Percentiles rank a stretch among this genome's conserved stretches.
Evolutionary conservation across 2,797 vertebrate species (phyloP).

Genomic region (Gadopsis bispinosus): DNA sequence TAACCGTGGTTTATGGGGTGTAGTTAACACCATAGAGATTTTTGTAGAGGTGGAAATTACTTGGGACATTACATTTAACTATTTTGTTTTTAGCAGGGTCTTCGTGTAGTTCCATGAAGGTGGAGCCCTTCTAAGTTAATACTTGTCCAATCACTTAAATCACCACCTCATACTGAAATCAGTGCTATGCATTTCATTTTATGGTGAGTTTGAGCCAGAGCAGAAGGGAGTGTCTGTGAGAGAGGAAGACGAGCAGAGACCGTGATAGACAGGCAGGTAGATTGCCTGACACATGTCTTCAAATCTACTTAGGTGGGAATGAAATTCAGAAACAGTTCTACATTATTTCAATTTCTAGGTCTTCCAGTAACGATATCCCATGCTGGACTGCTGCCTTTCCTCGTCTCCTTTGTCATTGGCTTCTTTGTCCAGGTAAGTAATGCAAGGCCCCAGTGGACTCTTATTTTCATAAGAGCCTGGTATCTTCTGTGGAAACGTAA

Average conservation of each 20-base stretch:
- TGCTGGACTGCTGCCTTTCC: conserved; percentile 81
- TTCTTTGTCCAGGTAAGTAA: conserved; percentile 81
- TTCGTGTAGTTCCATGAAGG: conserved; percentile 74
- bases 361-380: conserved; percentile 80
- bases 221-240: conserved; percentile 35
- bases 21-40: conserved; percentile 70
- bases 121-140: conserved; percentile 68
- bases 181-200: conserved; percentile 65
- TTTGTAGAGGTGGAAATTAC: conserved; percentile 81
- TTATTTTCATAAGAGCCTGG: not conserved
- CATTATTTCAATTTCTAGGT: conserved; percentile 59
- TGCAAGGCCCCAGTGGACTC: not conserved
- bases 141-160: conserved; percentile 74
- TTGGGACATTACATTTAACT: conserved; percentile 84
- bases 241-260: conserved; percentile 13
- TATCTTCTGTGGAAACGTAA: not conserved
- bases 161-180: conserved; percentile 69
- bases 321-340: not conserved
- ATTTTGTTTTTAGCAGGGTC: conserved; percentile 78
- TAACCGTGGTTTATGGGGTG: conserved; percentile 77
- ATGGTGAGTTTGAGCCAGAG: conserved; percentile 45
- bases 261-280: conserved; percentile 25
- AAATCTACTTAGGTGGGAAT: not conserved
- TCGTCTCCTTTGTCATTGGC: conserved; percentile 81
- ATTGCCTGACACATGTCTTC: not conserved